Base-by-base conservation (phyloP, 2,888 invertebrate genomes). In the Drosophila testacea region DNA sequence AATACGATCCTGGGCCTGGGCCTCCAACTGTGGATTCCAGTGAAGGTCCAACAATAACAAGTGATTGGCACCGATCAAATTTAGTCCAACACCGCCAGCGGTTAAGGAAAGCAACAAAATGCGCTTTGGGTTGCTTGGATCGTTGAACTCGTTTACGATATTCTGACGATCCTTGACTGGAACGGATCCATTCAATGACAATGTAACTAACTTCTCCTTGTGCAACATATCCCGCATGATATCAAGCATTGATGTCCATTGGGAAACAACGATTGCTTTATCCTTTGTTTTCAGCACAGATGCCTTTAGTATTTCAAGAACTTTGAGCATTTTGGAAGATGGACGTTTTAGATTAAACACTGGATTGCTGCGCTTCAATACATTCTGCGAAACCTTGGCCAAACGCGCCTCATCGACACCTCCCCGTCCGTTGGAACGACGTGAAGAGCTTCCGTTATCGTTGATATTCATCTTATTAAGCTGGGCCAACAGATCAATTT, bases 21-120 rank as follows among this genome's bases (percentile, higher is more conserved):
- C 94, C 92, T 99, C 99, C 46, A 99, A 93, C 89, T 98, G 98
- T 0, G 99, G 99, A 94, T 99, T 99, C 98, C 98, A 99, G 92
- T 99, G 98, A 54, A 98, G 94, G 93, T 99, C 99, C 27, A 98
- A 92, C 38, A 99, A 93, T 36, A 98, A 94, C 48, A 99, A 94
- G 92, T 98, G 97, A 93, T 97, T 98, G 0, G 96, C 99, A 2
- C 98, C 99, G 62, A 96, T 94, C 60, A 99, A 94, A 94, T 99
- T 99, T 13, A 99, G 93, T 0, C 99, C 99, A n/a, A 98, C 98
- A 32, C 98, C 99, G 51, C 98, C 99, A 46, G 99, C 98, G 67
- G 96, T 96, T 27, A 99, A 93, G 0, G 98, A 98, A 0, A 99
- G 93, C 44, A 99, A 93, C 92, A 99, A 93, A 68, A 96, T 93